Evolutionary conservation across 2,113 vertebrate species (phyloP).

Genomic region (Cyanocitta stelleri): DNA sequence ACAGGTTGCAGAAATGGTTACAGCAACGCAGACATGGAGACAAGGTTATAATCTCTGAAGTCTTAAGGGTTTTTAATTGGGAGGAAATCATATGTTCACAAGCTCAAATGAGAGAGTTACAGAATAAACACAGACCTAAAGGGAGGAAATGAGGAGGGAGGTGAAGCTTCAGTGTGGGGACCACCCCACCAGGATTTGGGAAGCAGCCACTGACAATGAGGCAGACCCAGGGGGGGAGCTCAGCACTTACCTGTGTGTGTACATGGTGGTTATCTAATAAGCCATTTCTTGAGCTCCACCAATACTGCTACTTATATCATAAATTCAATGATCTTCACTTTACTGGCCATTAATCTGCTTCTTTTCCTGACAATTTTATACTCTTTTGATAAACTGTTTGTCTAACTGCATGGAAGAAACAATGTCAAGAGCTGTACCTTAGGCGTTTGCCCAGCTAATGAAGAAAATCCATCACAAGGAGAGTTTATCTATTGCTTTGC

Average conservation of each 20-base stretch:
- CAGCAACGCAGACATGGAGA: not conserved
- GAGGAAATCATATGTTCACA: not conserved
- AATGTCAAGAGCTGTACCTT: slow-evolving; percentile 21
- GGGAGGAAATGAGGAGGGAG: not conserved
- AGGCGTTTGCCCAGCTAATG: slow-evolving; percentile 28
- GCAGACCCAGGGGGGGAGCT: rapidly evolving
- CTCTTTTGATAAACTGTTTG: slow-evolving; percentile 58
- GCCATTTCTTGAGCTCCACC: not conserved
- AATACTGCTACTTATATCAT: not conserved
- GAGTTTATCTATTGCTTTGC: slow-evolving; percentile 39
- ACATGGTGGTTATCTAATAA: not conserved
- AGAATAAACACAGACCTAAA: not conserved
- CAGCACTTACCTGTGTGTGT: rapidly evolving
- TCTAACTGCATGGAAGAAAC: slow-evolving; percentile 14
- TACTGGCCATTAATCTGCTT: slow-evolving; percentile 48
- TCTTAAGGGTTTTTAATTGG: not conserved
- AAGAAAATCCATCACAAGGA: slow-evolving; percentile 59
- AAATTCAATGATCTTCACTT: slow-evolving; percentile 31
- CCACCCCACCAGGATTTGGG: not conserved
- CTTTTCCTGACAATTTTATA: slow-evolving; percentile 38
- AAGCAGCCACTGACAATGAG: rapidly evolving
- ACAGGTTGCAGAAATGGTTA: not conserved
- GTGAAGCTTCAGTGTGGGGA: not conserved
- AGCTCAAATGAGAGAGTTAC: not conserved
- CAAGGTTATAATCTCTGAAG: not conserved